Evolutionary conservation across 2,113 vertebrate species (phyloP).

Genomic region (Calyptommatus sinebrachiatus): DNA sequence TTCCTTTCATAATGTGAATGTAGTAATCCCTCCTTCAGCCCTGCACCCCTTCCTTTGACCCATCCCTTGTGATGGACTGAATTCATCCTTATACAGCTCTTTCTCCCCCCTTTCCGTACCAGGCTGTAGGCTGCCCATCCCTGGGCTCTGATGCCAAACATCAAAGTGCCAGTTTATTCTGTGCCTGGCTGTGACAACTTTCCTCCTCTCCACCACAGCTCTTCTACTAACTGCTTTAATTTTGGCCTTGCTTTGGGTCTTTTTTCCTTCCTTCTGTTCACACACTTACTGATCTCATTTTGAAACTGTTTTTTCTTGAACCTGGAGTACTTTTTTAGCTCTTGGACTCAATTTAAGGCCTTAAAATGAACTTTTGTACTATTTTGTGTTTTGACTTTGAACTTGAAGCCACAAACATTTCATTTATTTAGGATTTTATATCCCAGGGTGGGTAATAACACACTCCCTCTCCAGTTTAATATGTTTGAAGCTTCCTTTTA

Average conservation of each 20-base stretch:
- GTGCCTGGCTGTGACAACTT: not conserved
- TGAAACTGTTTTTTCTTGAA: not conserved
- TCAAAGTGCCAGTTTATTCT: not conserved
- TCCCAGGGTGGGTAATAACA: no score
- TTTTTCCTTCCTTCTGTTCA: not conserved
- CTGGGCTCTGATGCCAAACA: constrained; percentile 8
- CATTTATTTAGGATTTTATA: no score
- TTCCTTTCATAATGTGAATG: not conserved
- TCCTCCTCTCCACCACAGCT: not conserved
- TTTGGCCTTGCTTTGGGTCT: not conserved
- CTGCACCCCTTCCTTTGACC: not conserved
- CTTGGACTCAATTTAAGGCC: not conserved
- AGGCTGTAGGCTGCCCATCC: not conserved
- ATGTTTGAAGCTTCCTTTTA: not conserved
- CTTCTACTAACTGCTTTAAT: not conserved
- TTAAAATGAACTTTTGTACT: not conserved
- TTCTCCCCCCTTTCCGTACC: not conserved
- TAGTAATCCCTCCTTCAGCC: not conserved
- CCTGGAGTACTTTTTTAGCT: not conserved
- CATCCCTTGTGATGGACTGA: constrained; percentile 2
- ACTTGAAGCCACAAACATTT: no score
- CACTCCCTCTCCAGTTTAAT: not conserved
- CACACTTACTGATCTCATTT: not conserved
- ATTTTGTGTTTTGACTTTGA: no score
- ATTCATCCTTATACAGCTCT: not conserved